Evolutionary conservation across 2,113 vertebrate genomes (phyloP).

Genomic region (Hippopotamus amphibius): DNA sequence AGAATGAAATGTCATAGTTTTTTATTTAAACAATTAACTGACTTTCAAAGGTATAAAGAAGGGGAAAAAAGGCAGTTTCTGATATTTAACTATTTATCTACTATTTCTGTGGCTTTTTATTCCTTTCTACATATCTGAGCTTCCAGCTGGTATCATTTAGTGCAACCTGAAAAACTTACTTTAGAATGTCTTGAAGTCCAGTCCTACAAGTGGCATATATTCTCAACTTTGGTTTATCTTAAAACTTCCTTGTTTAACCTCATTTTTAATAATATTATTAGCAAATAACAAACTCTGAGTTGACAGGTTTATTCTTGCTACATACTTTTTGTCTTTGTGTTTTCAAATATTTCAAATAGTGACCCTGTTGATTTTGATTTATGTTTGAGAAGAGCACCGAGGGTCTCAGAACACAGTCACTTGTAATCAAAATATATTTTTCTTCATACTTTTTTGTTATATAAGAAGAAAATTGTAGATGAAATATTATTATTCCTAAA

Average conservation of each 20-base stretch:
- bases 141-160: background rate
- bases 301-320: background rate
- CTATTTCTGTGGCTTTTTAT: background rate
- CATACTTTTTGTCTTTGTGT: background rate
- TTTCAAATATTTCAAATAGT: slow-evolving; percentile 40
- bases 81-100: background rate
- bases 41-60: background rate
- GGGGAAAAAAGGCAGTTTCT: background rate
- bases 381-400: background rate
- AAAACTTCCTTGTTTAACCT: background rate
- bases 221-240: background rate
- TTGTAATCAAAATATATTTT: slow-evolving; percentile 19
- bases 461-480: background rate
- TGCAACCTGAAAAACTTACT: background rate
- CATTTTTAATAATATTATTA: background rate
- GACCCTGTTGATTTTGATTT: background rate
- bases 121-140: background rate
- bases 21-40: background rate
- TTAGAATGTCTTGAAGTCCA: background rate
- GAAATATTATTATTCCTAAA: background rate
- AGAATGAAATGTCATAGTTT: background rate
- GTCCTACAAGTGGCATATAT: background rate
- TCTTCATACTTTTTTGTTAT: background rate
- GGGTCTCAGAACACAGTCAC: background rate
- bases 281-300: background rate